Evolutionary conservation across 2,113 vertebrate species (phyloP).

Genomic region (Mesocricetus auratus): DNA sequence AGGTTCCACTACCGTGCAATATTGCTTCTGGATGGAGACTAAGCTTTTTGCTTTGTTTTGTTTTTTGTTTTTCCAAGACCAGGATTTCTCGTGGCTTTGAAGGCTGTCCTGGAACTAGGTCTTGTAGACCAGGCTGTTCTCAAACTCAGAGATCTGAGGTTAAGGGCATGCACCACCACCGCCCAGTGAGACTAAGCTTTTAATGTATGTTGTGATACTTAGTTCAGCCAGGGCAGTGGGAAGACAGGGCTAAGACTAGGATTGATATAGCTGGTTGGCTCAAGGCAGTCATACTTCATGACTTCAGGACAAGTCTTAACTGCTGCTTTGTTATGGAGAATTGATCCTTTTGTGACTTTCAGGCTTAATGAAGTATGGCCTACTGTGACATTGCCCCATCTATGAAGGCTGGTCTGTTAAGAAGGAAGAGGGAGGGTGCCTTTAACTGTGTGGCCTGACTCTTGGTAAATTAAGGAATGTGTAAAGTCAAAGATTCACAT

Average conservation of each 20-base stretch:
- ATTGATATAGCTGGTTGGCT: background rate
- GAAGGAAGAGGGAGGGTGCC: background rate
- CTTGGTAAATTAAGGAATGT: background rate
- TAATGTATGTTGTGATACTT: background rate
- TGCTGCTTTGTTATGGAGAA: background rate
- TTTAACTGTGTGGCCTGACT: background rate
- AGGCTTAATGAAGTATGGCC: background rate
- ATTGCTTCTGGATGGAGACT: background rate
- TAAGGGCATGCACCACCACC: too few relatives aligned
- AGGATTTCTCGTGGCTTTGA: too few relatives aligned
- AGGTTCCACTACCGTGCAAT: background rate
- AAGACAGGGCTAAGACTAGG: too few relatives aligned
- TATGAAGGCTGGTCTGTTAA: background rate
- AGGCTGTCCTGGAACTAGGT: too few relatives aligned
- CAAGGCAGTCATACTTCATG: background rate
- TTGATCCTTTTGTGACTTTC: background rate
- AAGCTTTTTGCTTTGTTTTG: too few relatives aligned
- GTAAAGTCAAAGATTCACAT: background rate
- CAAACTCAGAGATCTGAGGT: too few relatives aligned
- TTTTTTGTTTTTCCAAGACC: too few relatives aligned
- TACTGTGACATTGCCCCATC: background rate
- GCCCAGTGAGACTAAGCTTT: background rate
- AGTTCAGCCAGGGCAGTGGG: background rate
- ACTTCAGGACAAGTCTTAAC: background rate
- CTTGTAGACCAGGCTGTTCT: too few relatives aligned